These are phyloP conservation scores for Odontamblyopus lacepedii DNA, from an alignment of 2,797 vertebrate genomes.

Conservation along the genomic window DNA sequence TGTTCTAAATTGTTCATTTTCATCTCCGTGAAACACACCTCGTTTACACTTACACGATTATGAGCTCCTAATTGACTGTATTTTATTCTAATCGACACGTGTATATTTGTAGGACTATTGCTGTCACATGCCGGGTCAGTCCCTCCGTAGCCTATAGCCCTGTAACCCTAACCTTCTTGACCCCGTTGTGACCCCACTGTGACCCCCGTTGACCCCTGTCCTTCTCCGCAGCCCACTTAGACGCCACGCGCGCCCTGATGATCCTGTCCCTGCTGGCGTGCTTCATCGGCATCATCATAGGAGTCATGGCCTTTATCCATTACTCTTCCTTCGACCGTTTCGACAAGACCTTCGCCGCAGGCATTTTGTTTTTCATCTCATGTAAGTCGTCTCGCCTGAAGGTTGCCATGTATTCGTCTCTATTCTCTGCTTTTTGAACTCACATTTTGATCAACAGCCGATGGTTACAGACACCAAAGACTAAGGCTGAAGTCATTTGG, in stretches of 20 bases:
- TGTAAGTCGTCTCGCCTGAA: conserved; percentile 62
- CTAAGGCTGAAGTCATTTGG: conserved; percentile 7
- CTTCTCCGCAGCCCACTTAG: conserved; percentile 70
- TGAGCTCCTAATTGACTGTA: neutral
- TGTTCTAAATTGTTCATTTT: too few species aligned
- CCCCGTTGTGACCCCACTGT: neutral
- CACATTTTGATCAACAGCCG: conserved; percentile 3
- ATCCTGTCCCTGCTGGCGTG: conserved; percentile 77
- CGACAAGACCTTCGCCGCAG: conserved; percentile 80
- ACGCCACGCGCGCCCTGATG: conserved; percentile 76
- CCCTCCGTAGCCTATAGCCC: conserved; percentile 8
- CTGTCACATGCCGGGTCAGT: conserved; percentile 16
- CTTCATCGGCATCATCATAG: conserved; percentile 76
- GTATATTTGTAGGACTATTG: neutral
- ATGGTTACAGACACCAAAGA: conserved; percentile 13
- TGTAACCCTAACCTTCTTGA: conserved; percentile 9
- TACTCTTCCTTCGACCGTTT: conserved; percentile 78
- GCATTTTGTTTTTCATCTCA: conserved; percentile 80
- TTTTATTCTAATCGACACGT: neutral
- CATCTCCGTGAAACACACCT: neutral
- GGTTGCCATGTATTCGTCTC: neutral
- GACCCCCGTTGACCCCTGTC: conserved; percentile 55
- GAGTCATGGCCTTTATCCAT: conserved; percentile 80
- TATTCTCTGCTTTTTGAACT: conserved; percentile 1
- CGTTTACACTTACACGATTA: neutral